Base-by-base conservation (phyloP, 2,113 vertebrate genomes). In the Myxocyprinus asiaticus region DNA sequence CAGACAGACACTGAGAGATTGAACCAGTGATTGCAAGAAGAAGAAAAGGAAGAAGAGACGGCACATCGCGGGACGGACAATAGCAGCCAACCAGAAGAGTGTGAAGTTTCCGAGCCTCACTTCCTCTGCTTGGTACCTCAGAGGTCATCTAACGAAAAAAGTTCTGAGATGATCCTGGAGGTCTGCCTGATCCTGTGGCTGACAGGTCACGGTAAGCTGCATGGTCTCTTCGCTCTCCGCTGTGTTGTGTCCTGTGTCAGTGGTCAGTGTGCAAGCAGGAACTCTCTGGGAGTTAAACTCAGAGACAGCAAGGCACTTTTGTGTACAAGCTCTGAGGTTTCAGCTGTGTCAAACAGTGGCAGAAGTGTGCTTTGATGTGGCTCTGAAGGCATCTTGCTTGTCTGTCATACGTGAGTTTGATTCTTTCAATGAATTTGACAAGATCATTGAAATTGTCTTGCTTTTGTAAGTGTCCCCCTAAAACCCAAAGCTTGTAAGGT, bases 191-290 rank as follows among this genome's bases (percentile, higher is more conserved):
- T 92, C 79, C 84, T 91, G 82, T 91, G 91, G 85, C 84, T 92
- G 87, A 81, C 85, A 70, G 86, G 86, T 88, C 91, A 90, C 11
- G 89, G 93, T 94, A 86, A 93, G 92, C 84, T 88, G 76, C 85
- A 56, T 53, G 66, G 67, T 66, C 43, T 69, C 63, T 55, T 56
- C 73, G 10, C 61, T 17, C 11, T 72, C 12, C 10, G 22, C 48
- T 78, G 42, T 74, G 42, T 53, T 67, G 76, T 33, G 22, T 33
- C 3, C 22, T 33, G 22, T 58, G 59, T 79, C 68, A 45, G 68
- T 70, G 50, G 48, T 53, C 7, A 55, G 10, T 72, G 48, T 71
- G 6, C 22, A 33, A 33, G 22, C 22, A 33, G 22, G 22, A 33
- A 33, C 22, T 11, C 45, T 63, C 45, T 50, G 45, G 44, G 72